A percentile compares a stretch with the other conserved stretches of the same genome.
Evolutionary conservation across 2,113 vertebrate species (phyloP).

Genomic region (Hippoglossus stenolepis): DNA sequence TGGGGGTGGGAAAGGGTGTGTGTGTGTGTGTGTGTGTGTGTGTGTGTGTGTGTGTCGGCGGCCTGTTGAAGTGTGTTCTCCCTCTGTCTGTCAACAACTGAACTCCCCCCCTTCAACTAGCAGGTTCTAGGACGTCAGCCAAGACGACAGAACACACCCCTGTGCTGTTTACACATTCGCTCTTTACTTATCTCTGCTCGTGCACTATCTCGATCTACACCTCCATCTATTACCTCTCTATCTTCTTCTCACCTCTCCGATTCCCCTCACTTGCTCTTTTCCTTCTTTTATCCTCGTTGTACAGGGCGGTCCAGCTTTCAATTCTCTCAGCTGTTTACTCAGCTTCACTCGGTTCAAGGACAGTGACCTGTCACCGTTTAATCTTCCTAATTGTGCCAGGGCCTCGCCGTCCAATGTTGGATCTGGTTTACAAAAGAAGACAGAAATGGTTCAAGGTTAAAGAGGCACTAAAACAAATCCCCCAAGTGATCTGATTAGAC

Average conservation of each 20-base stretch:
- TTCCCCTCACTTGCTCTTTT: not conserved
- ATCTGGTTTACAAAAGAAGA: slow-evolving; percentile 44
- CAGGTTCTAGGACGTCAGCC: slow-evolving; percentile 59
- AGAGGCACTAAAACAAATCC: slow-evolving; percentile 52
- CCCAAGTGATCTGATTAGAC: slow-evolving; percentile 41
- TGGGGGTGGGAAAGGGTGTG: slow-evolving; percentile 45
- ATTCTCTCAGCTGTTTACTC: slow-evolving; percentile 20
- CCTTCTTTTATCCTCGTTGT: not conserved
- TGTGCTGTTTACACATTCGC: slow-evolving; percentile 47
- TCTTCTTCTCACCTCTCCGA: not conserved
- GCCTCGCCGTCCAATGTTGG: not conserved
- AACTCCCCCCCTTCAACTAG: slow-evolving; percentile 48
- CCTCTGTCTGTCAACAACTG: slow-evolving; percentile 68
- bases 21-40: slow-evolving; percentile 42
- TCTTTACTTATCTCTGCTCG: slow-evolving; percentile 20
- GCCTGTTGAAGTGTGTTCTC: slow-evolving; percentile 56
- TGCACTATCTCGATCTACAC: slow-evolving; percentile 1
- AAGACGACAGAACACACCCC: slow-evolving; percentile 63
- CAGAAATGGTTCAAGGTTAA: slow-evolving; percentile 53
- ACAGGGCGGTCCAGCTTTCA: slow-evolving; percentile 16
- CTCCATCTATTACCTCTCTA: not conserved
- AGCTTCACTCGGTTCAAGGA: slow-evolving; percentile 56
- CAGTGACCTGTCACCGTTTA: slow-evolving; percentile 32
- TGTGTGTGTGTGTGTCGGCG: slow-evolving; percentile 31
- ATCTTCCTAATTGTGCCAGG: slow-evolving; percentile 39